Conservation (phyloP, 2,113 vertebrate species). For the Cochlearius cochlearius region DNA sequence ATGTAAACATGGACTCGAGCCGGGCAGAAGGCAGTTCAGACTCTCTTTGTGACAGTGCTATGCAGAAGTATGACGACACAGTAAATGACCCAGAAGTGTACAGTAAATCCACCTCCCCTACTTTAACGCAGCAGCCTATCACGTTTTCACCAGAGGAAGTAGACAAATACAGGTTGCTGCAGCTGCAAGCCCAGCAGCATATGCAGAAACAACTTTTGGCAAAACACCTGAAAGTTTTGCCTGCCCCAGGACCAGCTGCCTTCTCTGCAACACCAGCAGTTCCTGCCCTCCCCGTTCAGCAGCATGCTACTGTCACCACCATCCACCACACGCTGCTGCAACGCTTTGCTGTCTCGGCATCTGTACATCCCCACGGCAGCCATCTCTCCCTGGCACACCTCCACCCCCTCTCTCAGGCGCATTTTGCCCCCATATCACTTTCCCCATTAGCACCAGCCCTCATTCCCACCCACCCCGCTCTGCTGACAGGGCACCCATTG, state of each 20-base stretch:
- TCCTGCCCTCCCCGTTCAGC: slow-evolving; percentile 71
- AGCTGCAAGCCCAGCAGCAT: slow-evolving; percentile 94
- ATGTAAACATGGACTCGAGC: slow-evolving; percentile 48
- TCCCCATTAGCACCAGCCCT: slow-evolving; percentile 69
- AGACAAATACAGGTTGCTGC: slow-evolving; percentile 92
- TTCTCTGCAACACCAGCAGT: slow-evolving; percentile 68
- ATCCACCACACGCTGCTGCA: slow-evolving; percentile 87
- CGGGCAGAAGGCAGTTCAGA: slow-evolving; percentile 41
- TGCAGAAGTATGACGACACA: slow-evolving; percentile 66
- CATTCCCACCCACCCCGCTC: slow-evolving; percentile 72
- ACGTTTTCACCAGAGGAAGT: slow-evolving; percentile 94
- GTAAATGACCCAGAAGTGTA: slow-evolving; percentile 56
- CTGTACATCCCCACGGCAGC: slow-evolving; percentile 61
- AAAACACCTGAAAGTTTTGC: slow-evolving; percentile 72
- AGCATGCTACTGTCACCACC: slow-evolving; percentile 76
- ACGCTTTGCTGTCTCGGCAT: slow-evolving; percentile 78
- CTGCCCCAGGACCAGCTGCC: slow-evolving; percentile 61
- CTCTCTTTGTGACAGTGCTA: slow-evolving; percentile 67
- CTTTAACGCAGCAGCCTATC: slow-evolving; percentile 82
- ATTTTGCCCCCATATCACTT: slow-evolving; percentile 77
- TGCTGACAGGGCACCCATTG: slow-evolving; percentile 72
- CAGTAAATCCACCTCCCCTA: slow-evolving; percentile 69
- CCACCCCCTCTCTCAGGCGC: slow-evolving; percentile 81
- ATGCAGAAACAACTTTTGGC: slow-evolving; percentile 88
- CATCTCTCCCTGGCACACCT: slow-evolving; percentile 78